Conservation (phyloP, 2,797 vertebrate species). For the Limnodromus scolopaceus region DNA sequence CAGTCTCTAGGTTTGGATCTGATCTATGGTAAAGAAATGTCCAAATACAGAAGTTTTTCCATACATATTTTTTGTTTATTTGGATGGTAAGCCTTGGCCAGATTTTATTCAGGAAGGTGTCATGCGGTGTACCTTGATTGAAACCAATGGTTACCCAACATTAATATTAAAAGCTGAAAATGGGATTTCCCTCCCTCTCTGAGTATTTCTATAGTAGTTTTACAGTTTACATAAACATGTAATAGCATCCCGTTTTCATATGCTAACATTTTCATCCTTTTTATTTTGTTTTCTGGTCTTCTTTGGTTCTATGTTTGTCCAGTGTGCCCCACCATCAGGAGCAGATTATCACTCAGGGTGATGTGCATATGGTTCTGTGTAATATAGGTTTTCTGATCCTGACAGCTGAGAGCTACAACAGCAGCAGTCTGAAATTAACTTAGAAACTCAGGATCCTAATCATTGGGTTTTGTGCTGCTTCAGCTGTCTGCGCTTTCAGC, state of each 20-base stretch:
- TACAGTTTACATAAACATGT: not conserved
- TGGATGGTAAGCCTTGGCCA: not conserved
- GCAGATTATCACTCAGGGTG: rapidly evolving
- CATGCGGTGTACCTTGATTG: not conserved
- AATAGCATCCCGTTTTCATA: not conserved
- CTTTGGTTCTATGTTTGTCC: not conserved
- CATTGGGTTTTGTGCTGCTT: conserved; percentile 36
- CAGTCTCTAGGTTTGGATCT: not conserved
- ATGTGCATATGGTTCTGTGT: not conserved
- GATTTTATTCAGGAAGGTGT: not conserved
- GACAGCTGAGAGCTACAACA: conserved; percentile 6
- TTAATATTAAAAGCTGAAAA: not conserved
- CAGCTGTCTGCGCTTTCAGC: conserved; percentile 34
- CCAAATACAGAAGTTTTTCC: not conserved
- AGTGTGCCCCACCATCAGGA: not conserved
- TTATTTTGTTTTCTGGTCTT: not conserved
- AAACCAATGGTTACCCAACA: not conserved
- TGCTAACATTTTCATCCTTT: not conserved
- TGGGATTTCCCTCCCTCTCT: not conserved
- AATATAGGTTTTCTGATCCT: not conserved
- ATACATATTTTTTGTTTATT: not conserved
- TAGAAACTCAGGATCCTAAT: conserved; percentile 16
- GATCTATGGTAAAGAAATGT: not conserved
- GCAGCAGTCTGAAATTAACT: conserved; percentile 35
- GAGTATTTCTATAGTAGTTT: not conserved